A percentile compares a stretch with the other conserved stretches of the same genome.
Conservation (phyloP, 2,888 invertebrate genomes). For the Cryptocheilus praepositus region DNA sequence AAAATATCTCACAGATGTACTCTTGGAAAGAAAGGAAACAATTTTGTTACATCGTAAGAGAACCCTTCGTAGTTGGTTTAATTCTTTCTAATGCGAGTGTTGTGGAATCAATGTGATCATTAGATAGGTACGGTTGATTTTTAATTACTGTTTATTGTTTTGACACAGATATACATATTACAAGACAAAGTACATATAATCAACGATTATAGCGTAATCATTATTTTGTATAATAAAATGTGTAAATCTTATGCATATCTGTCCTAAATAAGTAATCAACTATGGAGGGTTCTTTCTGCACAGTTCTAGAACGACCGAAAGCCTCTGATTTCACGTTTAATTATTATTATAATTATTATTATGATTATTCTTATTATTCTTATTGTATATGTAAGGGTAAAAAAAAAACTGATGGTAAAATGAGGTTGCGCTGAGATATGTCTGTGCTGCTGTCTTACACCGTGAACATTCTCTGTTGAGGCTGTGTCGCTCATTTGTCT, state of each 20-base stretch:
- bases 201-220: constrained; percentile 24
- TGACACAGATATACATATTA: constrained; percentile 18
- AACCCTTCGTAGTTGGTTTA: not conserved
- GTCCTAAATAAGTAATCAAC: constrained; percentile 19
- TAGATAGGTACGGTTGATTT: constrained; percentile 14
- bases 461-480: constrained; percentile 71
- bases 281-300: constrained; percentile 47
- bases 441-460: constrained; percentile 63
- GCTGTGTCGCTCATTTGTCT: constrained; percentile 67
- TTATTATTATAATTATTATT: not conserved
- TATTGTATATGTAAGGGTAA: not conserved
- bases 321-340: constrained; percentile 3
- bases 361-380: not conserved
- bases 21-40: constrained; percentile 13
- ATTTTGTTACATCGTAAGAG: too few relatives aligned
- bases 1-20: constrained; percentile 11
- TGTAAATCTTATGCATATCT: constrained; percentile 26
- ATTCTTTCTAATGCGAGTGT: not conserved
- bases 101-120: constrained; percentile 7
- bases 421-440: constrained; percentile 62
- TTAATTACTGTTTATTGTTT: constrained; percentile 14
- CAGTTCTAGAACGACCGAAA: constrained; percentile 23
- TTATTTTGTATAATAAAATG: constrained; percentile 23
- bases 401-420: constrained; percentile 53
- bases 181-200: constrained; percentile 4